phyloP scores from a whole-genome alignment of 2,113 vertebrate genomes.

The Phylloscopus trochilus region DNA sequence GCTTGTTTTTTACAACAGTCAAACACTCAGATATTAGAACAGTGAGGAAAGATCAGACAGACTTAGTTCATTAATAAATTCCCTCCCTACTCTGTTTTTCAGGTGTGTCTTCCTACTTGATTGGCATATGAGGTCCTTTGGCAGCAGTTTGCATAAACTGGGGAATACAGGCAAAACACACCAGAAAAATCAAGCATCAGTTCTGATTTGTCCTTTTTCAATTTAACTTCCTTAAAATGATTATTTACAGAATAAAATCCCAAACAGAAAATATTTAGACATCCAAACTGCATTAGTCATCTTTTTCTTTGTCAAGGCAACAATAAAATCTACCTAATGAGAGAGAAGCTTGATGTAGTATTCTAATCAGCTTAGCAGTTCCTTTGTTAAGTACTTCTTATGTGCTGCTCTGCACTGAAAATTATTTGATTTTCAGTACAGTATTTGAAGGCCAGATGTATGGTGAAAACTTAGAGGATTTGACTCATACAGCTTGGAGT shows the following conservation, averaged over 20 bases:
- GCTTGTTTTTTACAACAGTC: neutral
- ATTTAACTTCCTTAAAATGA: neutral
- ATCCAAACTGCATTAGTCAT: neutral
- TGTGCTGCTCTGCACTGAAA: neutral
- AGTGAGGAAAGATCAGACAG: neutral
- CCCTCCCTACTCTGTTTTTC: neutral
- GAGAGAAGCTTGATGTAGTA: neutral
- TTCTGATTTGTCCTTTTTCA: neutral
- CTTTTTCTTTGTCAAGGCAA: neutral
- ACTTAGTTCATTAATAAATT: neutral
- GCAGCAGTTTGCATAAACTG: neutral
- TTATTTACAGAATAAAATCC: neutral
- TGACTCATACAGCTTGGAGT: neutral
- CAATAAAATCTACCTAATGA: neutral
- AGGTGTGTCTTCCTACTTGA: neutral
- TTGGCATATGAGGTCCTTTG: neutral
- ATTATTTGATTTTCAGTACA: neutral
- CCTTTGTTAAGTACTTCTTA: neutral
- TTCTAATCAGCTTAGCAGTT: neutral
- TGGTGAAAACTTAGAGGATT: neutral
- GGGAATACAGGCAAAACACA: neutral
- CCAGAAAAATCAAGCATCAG: neutral
- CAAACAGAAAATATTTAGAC: conserved; percentile 11
- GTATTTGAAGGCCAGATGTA: neutral
- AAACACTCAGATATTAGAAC: neutral